Evolutionary conservation across 2,888 invertebrate species (phyloP).

Genomic region (Lasioglossum villosulum): DNA sequence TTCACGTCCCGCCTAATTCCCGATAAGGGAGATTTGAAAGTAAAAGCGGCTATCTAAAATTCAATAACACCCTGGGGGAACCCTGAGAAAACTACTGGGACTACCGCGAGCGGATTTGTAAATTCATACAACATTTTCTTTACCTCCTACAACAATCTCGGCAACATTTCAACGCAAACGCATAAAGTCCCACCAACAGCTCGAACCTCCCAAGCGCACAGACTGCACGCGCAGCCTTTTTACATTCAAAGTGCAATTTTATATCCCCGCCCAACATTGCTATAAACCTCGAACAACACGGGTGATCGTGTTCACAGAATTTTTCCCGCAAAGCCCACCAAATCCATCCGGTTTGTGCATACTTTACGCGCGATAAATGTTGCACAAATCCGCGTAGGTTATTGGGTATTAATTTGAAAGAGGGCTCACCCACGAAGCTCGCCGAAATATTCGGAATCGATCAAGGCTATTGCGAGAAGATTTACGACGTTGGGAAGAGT

Average conservation of each 20-base stretch:
- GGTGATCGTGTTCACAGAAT: not conserved
- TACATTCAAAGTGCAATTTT: not conserved
- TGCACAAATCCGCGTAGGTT: not conserved
- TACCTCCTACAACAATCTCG: not conserved
- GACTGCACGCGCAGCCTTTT: not conserved
- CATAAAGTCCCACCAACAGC: not conserved
- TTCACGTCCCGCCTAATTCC: conserved; percentile 34
- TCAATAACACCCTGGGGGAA: not conserved
- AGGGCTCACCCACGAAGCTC: not conserved
- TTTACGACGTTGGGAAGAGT: no score
- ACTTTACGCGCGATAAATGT: not conserved
- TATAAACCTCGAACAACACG: not conserved
- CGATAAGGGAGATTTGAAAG: conserved; percentile 8
- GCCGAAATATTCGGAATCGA: not conserved
- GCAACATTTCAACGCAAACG: not conserved
- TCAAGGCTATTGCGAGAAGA: not conserved
- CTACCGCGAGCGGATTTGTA: not conserved
- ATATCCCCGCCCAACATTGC: not conserved
- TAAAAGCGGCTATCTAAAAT: conserved; percentile 5
- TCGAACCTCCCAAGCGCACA: not conserved
- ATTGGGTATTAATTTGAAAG: conserved; percentile 2
- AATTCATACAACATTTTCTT: not conserved
- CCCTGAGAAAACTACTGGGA: not conserved
- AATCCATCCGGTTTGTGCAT: not conserved
- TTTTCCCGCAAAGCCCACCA: not conserved